Evolutionary conservation across 2,888 invertebrate species (phyloP), one percentile per base, ranked within the genome.

Genomic region (Pandemis heparana): DNA sequence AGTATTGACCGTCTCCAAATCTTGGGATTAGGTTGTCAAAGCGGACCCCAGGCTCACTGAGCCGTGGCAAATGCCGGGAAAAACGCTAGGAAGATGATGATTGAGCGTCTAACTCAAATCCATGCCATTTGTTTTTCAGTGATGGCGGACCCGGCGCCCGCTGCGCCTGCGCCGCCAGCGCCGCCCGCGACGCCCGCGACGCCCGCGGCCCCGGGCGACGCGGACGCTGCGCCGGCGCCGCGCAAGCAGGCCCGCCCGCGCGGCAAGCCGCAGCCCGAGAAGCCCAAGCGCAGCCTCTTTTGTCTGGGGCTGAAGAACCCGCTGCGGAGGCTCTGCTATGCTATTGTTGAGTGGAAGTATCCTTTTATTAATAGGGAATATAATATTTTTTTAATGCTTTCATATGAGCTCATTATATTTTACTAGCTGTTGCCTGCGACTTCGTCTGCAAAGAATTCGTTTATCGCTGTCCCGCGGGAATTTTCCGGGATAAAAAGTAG

Each of bases 311-410:
- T 99, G 78, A 98, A 98, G 90, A 99, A 99, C 94, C 99, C 99
- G 14, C 87, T 99, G 76, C 96, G 99, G 81, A 99, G 98, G 89
- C 94, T 99, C 83, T 99, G 99, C 95, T 99, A 99, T 89, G 97
- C 97, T 87, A 97, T 99, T 82, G 98, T 99, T 75, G 99, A 99
- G 94, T 99, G 99, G 99, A 99, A 99, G 98, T 98, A 98, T 98
- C 98, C 98, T 98, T 98, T 97, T 6, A 0, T 9, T 23, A 56
- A 23, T 18, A 1, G 2, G 10, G 16, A 5, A 51, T 16, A n/a
- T 18, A 5, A 18, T 53, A 53, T 18, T 8, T 53, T 18, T 53
- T 48, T n/a, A n/a, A n/a, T n/a, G n/a, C n/a, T n/a, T n/a, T n/a
- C n/a, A n/a, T n/a, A n/a, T n/a, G n/a, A n/a, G n/a, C n/a, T n/a